Evolutionary conservation across 2,113 vertebrate species (phyloP), one percentile per base, ranked within the genome.

Genomic region (Miniopterus natalensis): DNA sequence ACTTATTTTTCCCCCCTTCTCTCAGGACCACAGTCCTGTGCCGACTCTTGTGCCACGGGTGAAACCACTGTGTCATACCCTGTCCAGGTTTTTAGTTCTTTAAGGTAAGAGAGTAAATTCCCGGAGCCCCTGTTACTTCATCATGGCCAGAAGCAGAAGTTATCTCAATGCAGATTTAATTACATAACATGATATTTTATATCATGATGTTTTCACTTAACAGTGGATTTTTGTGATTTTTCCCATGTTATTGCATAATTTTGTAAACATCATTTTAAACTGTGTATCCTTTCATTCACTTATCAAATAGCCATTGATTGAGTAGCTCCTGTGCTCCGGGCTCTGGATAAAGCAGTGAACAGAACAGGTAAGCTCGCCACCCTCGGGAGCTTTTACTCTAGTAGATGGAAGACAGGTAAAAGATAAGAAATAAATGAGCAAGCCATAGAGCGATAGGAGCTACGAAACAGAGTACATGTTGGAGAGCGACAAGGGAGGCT

Each of bases 391-490:
- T 73, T 88, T 80, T 55, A n/a, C 11, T 42, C 66, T 25, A 68
- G 23, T 59, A 42, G 74, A 75, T 36, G 31, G 45, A 89, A 94
- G 73, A 77, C 9, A 42, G 20, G 74, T 27, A 59, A 68, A 45
- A 81, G 47, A 45, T 42, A 86, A 85, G 55, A 94, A n/a, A 66
- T 57, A 84, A 65, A 74, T 31, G 85, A 59, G 42, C 31, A 96
- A 95, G 61, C 29, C 36, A 17, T 23, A 8, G 55, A 10, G 18
- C 0, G 1, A 36, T 31, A 66, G 68, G 61, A 73, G 57, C 61
- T 68, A 27, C 45, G 57, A 81, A 45, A 51, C 23, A 45, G 45
- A 25, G 45, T 8, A 36, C 55, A 8, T 77, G 20, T 77, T 20
- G 31, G 36, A 70, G 87, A 36, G 45, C 57, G 51, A 77, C 13